Base-by-base conservation (phyloP, 1,140 invertebrate species). In the Orius insidiosus region DNA sequence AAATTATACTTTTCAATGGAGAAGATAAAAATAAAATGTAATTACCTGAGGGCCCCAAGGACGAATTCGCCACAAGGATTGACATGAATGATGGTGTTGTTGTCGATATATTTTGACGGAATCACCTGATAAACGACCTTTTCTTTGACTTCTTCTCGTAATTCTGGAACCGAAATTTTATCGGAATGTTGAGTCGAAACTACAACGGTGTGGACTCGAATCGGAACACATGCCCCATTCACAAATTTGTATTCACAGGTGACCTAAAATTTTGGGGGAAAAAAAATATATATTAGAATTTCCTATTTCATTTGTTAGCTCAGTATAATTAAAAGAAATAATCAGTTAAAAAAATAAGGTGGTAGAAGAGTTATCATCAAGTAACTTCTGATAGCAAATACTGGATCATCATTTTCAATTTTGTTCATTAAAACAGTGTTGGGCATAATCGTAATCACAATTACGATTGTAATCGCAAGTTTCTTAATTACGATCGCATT, bases 21-120 rank as follows among this genome's bases (percentile, higher is more conserved):
- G 24, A 24, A 24, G 24, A 41, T n/a, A n/a, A n/a, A n/a, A n/a
- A n/a, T 84, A 52, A 24, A 62, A 61, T 19, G 45, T 30, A 55
- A 55, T 58, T 66, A 89, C 85, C 78, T 89, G 84, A 55, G 93
- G 93, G 53, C 93, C 93, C 92, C 88, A 59, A 95, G 86, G 47
- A 94, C 83, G 60, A 98, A 98, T 18, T 80, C 68, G 46, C 95
- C 95, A 56, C 92, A 96, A 3, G 95, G 95, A 67, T 98, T 97
- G 51, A 98, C 87, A 63, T 98, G 93, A 53, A 88, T 83, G 53
- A 94, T 74, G 35, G 93, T 98, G 55, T 78, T 75, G 2, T 81
- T 78, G 63, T 96, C 89, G n/a, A 96, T 68, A 62, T 94, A 95
- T 63, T 89, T 80, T 16, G 72, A 65, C 41, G 93, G 92, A 62